A percentile compares a stretch with the other conserved stretches of the same genome.
These are phyloP conservation scores for Melangyna quadrimaculata DNA, from an alignment of 2,888 invertebrate genomes.

Conservation along the genomic window DNA sequence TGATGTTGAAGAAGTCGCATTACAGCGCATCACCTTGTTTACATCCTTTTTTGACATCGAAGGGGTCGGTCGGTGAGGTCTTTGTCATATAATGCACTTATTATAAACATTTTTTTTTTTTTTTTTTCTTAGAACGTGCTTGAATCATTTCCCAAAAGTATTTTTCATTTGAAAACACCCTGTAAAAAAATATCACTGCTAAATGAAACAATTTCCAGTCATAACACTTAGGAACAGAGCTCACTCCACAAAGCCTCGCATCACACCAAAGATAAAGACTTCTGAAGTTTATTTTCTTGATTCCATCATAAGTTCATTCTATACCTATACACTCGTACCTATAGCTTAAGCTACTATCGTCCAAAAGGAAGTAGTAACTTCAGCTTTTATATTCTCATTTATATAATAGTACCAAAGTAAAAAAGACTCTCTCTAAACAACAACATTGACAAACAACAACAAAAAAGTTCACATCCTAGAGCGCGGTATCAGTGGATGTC, in stretches of 20 bases:
- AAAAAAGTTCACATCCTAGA: constrained; percentile 24
- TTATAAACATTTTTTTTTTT: no score
- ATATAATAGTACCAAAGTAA: neutral
- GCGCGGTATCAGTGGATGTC: neutral
- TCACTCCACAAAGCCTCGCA: neutral
- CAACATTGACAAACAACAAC: neutral
- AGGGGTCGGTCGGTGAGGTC: no score
- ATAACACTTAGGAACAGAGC: neutral
- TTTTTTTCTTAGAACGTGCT: no score
- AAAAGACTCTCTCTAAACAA: neutral
- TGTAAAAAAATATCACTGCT: no score
- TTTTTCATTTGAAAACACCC: no score
- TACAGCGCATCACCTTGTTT: no score
- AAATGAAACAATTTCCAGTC: neutral
- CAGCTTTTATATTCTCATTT: constrained; percentile 40
- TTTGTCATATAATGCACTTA: no score
- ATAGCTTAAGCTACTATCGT: neutral
- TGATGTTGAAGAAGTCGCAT: no score
- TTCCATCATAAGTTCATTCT: neutral
- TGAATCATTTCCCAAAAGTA: no score
- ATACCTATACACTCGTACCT: no score
- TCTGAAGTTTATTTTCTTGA: neutral
- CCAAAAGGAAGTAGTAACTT: constrained; percentile 40
- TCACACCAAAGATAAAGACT: neutral
- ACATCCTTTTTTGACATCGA: no score